phyloP scores from a whole-genome alignment of 2,888 invertebrate genomes.

The Pachliopta kotzebuea region DNA sequence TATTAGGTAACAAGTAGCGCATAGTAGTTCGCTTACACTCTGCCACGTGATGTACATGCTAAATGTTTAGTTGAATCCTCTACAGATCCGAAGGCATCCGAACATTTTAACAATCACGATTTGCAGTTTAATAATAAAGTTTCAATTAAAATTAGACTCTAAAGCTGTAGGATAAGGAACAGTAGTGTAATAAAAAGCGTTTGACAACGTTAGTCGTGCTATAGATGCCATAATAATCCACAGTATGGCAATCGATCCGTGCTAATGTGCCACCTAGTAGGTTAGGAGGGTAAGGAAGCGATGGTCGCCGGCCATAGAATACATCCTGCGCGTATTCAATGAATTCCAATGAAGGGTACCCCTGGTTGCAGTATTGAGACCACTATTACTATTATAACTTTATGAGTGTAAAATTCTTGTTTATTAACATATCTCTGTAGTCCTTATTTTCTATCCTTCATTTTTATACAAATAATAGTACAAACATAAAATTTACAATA shows the following conservation, averaged over 20 bases:
- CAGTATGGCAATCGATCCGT: slow-evolving; percentile 54
- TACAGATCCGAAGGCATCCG: slow-evolving; percentile 38
- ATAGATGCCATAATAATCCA: slow-evolving; percentile 42
- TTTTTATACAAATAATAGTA: no score
- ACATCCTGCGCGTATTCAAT: slow-evolving; percentile 48
- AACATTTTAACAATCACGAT: slow-evolving; percentile 49
- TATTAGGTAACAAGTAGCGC: slow-evolving; percentile 53
- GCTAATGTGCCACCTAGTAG: slow-evolving; percentile 57
- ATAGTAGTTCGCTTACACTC: slow-evolving; percentile 41
- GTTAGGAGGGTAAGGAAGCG: slow-evolving; percentile 60
- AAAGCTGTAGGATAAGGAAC: slow-evolving; percentile 10
- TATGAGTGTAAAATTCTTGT: not conserved
- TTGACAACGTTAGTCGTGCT: slow-evolving; percentile 38
- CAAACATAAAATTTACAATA: no score
- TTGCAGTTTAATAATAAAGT: slow-evolving; percentile 30
- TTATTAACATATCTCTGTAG: no score
- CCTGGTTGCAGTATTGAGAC: slow-evolving; percentile 33
- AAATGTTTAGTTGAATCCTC: slow-evolving; percentile 38
- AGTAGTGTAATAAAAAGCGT: slow-evolving; percentile 35
- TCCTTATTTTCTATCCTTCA: no score
- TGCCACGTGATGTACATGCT: slow-evolving; percentile 43
- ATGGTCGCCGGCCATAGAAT: slow-evolving; percentile 42
- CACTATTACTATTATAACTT: not conserved
- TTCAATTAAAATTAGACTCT: slow-evolving; percentile 9
- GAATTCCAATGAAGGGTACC: slow-evolving; percentile 54